These are phyloP conservation scores for Sapajus apella DNA, from an alignment of 2,113 vertebrate genomes.

Conservation along the genomic window DNA sequence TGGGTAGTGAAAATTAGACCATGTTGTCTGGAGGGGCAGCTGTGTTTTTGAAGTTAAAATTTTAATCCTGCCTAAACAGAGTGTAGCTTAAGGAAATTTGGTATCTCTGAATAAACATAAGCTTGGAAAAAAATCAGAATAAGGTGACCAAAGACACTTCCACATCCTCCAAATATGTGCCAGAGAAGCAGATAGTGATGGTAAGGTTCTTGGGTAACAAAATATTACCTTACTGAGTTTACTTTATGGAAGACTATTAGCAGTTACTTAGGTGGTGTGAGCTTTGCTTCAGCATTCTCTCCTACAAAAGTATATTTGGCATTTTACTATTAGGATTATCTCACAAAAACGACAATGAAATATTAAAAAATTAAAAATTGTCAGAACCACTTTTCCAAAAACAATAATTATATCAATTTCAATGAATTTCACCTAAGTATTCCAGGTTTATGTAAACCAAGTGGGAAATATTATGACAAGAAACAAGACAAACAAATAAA, in stretches of 20 bases:
- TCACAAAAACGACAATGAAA: neutral
- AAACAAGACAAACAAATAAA: neutral
- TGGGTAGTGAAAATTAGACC: neutral
- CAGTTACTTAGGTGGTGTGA: neutral
- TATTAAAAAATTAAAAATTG: neutral
- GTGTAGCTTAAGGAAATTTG: neutral
- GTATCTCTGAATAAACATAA: neutral
- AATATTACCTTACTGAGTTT: neutral
- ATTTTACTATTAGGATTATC: neutral
- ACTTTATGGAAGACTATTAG: neutral
- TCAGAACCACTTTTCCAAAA: neutral
- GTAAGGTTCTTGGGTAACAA: neutral
- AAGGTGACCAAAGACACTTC: accelerated
- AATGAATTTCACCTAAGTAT: neutral
- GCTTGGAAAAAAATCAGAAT: neutral
- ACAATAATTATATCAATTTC: neutral
- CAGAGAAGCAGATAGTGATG: neutral
- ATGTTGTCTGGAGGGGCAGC: accelerated
- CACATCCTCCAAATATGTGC: neutral
- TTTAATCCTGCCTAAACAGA: neutral
- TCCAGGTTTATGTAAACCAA: neutral
- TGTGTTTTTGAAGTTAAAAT: neutral
- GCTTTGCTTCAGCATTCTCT: neutral
- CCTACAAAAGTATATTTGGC: neutral
- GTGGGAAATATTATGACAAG: neutral